Evolutionary conservation across 1,140 invertebrate genomes (phyloP).

Genomic region (Ephestia elutella): DNA sequence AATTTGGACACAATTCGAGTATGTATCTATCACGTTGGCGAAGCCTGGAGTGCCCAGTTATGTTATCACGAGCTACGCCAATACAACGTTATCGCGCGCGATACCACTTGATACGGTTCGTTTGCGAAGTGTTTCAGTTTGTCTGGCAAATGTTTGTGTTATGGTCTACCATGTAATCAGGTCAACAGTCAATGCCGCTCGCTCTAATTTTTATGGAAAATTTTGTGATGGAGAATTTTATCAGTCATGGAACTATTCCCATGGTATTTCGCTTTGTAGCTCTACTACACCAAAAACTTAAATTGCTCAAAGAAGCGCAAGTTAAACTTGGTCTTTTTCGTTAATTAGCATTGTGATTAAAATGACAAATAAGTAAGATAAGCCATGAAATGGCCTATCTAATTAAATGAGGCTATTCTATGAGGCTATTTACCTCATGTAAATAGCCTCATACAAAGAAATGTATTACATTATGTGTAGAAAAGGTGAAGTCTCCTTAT

Average conservation of each 20-base stretch:
- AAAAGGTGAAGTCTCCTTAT: too few species aligned
- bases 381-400: too few species aligned
- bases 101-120: conserved; percentile 48
- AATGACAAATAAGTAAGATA: too few species aligned
- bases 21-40: neutral
- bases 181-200: conserved; percentile 27
- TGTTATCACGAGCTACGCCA: conserved; percentile 17
- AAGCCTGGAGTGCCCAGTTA: conserved; percentile 10
- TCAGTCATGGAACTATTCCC: neutral
- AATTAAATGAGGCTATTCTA: too few species aligned
- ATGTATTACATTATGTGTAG: too few species aligned
- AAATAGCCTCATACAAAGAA: too few species aligned
- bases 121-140: conserved; percentile 45
- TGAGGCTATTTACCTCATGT: too few species aligned
- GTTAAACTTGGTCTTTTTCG: too few species aligned
- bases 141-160: conserved; percentile 55
- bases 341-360: too few species aligned
- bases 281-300: too few species aligned
- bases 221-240: conserved; percentile 1
- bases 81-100: conserved; percentile 36
- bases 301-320: too few species aligned
- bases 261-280: neutral
- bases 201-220: conserved; percentile 19
- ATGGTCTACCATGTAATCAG: conserved; percentile 43
- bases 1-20: too few species aligned